Evolutionary conservation across 2,888 invertebrate genomes (phyloP), one percentile per base, ranked within the genome.

Genomic region (Tridacna crocea): DNA sequence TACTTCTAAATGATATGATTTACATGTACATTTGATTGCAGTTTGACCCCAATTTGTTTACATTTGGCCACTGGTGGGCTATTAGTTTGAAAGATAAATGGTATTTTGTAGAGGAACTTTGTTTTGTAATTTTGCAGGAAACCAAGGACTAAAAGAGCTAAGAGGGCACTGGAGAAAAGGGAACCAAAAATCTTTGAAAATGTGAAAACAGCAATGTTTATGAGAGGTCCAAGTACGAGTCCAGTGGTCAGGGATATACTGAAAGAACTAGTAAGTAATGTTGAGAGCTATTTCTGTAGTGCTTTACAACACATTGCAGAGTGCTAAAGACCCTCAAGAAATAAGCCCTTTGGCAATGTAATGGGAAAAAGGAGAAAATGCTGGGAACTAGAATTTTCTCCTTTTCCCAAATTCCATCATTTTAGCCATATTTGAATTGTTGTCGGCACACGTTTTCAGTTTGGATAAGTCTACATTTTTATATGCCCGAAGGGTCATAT

Each of bases 151-250:
- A 88, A 88, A 72, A 82, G 84, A 72, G 88, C 87, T 3, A 90
- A 87, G 72, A 97, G 97, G 91, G 96, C 97, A 22, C 95, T 99
- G 74, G 95, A 97, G 75, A 96, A 96, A 17, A 96, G 96, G 88
- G 98, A 97, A 92, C 97, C 99, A 0, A 98, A 99, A 94, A 94
- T 98, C 0, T 95, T 97, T 82, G 99, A 99, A 95, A 97, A 97
- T 89, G 96, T 97, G 0, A 99, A 99, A 93, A 96, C 96, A 91
- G 96, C 97, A 68, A 94, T 99, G 85, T 97, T 98, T 92, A 95
- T 99, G 47, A 97, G 97, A 94, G 99, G 98, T 26, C 96, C 97
- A 2, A 97, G 97, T 82, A 95, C 95, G 2, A 95, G 94, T 80
- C 92, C 94, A 72, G 91, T 92, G 96, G 97, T 90, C 96, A 97